Evolutionary conservation across 2,888 invertebrate genomes (phyloP), one percentile per base, ranked within the genome.

Genomic region (Itoplectis maculator): DNA sequence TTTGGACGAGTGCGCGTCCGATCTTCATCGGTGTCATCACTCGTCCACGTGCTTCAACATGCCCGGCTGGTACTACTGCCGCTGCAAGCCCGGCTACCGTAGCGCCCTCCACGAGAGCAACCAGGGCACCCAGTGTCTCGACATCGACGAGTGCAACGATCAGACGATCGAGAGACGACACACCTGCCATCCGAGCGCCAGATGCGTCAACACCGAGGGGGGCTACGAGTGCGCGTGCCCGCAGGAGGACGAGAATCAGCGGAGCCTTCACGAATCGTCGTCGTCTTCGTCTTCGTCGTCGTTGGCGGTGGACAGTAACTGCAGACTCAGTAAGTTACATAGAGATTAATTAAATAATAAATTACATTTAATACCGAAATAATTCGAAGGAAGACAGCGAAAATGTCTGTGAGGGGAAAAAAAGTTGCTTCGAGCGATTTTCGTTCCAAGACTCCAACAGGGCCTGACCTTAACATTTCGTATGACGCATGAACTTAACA

Each of bases 21-120:
- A 95, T 84, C 94, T 95, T 74, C 95, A 96, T 89, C 94, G 95
- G 82, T 98, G 98, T 93, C 96, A 96, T 86, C 94, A 95, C 86
- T 95, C 96, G 87, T 96, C 97, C 70, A 94, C 94, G 74, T 98
- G 98, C 93, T 95, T 97, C 93, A 98, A 98, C 93, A 96, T 96
- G 94, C 97, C 97, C 56, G 98, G 98, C 87, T 97, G 97, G 95
- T 97, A 97, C 94, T 96, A 97, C 93, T 98, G 98, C 93, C 95
- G 96, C 88, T 98, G 98, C 93, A 95, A 95, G 86, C 94, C 95
- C 78, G 98, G 98, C 4, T 98, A 96, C 93, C 94, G 95, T 20
- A 95, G 95, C 81, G 94, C 94, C 54, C 92, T 94, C 61, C 93
- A 93, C 86, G 94, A 94, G 89, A 94, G 94, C 91, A 94, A 93